A percentile compares a stretch with the other conserved stretches of the same genome.
Conservation (phyloP, 2,113 vertebrate species). For the Accipiter virgatus region DNA sequence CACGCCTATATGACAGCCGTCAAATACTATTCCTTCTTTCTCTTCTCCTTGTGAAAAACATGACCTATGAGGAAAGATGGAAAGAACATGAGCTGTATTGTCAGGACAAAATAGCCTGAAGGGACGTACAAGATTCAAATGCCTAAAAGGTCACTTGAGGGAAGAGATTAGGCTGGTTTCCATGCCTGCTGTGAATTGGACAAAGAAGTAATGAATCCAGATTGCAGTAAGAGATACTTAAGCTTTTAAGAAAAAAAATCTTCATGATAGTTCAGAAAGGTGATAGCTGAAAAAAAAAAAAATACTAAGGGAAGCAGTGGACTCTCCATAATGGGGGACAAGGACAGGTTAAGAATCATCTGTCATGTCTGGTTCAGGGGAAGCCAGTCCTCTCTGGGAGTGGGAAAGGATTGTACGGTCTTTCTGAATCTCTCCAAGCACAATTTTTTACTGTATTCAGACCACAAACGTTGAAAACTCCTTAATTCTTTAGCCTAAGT, state of each 20-base stretch:
- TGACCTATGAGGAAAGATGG: background rate
- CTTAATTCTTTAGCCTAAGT: background rate
- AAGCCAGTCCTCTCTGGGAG: background rate
- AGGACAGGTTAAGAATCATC: background rate
- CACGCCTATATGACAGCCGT: accelerated
- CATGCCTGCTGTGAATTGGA: background rate
- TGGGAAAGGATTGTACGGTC: background rate
- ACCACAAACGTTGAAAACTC: background rate
- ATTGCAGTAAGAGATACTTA: background rate
- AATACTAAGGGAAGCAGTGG: background rate
- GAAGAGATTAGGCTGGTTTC: background rate
- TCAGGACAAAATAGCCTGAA: background rate
- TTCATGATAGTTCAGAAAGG: background rate
- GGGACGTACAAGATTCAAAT: background rate
- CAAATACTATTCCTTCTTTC: background rate
- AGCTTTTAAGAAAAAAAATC: background rate
- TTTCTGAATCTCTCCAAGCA: background rate
- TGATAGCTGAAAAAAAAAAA: background rate
- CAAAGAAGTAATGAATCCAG: background rate
- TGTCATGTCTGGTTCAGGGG: background rate
- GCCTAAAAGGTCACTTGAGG: background rate
- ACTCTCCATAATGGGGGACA: accelerated
- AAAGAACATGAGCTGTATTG: background rate
- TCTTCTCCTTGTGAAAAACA: background rate
- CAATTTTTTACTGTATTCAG: background rate